Percentiles rank a stretch among this genome's conserved stretches.
phyloP scores from a whole-genome alignment of 2,888 invertebrate genomes.

The Hipparchia sbordonii region DNA sequence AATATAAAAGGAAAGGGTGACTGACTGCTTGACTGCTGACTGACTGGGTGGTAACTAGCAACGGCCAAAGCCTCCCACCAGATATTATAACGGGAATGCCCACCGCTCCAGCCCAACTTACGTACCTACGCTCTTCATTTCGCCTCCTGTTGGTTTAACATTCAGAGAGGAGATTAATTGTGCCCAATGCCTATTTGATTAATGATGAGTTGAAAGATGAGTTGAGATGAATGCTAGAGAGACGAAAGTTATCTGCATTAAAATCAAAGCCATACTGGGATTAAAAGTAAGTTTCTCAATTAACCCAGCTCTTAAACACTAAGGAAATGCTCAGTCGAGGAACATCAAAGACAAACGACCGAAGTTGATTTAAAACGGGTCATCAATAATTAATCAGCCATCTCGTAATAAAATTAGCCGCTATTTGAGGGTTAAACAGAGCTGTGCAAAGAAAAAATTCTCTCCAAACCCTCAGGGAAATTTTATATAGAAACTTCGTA shows the following conservation, averaged over 20 bases:
- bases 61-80: too few relatives aligned
- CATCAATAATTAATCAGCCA: slow-evolving; percentile 79
- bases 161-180: too few relatives aligned
- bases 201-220: too few relatives aligned
- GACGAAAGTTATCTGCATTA: not conserved
- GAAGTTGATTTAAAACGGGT: slow-evolving; percentile 62
- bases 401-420: slow-evolving; percentile 76
- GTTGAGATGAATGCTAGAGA: too few relatives aligned
- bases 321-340: slow-evolving; percentile 60
- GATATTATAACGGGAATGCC: too few relatives aligned
- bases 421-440: slow-evolving; percentile 74
- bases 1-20: too few relatives aligned
- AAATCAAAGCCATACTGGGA: not conserved
- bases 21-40: too few relatives aligned
- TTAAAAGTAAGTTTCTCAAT: not conserved
- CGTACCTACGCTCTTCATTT: too few relatives aligned
- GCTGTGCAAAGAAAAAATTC: slow-evolving; percentile 66
- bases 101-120: too few relatives aligned
- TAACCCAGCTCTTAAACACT: not conserved
- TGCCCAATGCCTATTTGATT: too few relatives aligned
- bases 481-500: slow-evolving; percentile 75
- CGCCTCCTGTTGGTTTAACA: too few relatives aligned
- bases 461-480: slow-evolving; percentile 72
- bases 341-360: slow-evolving; percentile 72
- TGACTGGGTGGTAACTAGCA: too few relatives aligned